phyloP scores from a whole-genome alignment of 2,113 vertebrate species.

The Cervus canadensis region DNA sequence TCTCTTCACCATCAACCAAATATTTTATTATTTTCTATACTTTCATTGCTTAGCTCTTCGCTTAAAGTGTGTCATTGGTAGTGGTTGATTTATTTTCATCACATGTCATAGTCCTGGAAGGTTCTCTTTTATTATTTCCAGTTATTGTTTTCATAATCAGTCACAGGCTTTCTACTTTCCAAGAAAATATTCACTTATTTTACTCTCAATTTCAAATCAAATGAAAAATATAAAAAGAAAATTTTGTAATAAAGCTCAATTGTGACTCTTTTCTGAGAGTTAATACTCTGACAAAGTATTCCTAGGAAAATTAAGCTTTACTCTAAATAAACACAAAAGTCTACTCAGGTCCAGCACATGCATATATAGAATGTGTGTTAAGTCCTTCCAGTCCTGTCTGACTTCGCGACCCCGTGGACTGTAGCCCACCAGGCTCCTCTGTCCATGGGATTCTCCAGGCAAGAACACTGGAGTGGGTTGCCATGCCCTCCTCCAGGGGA shows the following conservation, averaged over 20 bases:
- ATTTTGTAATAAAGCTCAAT: background rate
- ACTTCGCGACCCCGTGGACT: accelerated
- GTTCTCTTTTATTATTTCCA: background rate
- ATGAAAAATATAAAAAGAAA: background rate
- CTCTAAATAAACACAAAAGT: background rate
- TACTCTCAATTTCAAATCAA: background rate
- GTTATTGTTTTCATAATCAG: background rate
- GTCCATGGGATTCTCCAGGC: background rate
- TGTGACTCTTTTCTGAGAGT: background rate
- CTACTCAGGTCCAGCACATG: background rate
- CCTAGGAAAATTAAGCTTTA: background rate
- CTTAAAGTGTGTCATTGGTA: background rate
- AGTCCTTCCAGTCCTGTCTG: accelerated
- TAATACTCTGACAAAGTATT: background rate
- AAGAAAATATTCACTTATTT: background rate
- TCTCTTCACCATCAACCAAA: background rate
- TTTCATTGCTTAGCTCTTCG: background rate
- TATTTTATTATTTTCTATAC: background rate
- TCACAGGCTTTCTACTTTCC: background rate
- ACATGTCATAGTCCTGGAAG: background rate
- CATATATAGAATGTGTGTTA: background rate
- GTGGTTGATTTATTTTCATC: background rate
- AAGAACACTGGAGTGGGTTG: background rate
- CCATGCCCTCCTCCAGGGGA: background rate
- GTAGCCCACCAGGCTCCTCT: background rate